Base-by-base conservation (phyloP, 2,113 vertebrate genomes). In the Cololabis saira region DNA sequence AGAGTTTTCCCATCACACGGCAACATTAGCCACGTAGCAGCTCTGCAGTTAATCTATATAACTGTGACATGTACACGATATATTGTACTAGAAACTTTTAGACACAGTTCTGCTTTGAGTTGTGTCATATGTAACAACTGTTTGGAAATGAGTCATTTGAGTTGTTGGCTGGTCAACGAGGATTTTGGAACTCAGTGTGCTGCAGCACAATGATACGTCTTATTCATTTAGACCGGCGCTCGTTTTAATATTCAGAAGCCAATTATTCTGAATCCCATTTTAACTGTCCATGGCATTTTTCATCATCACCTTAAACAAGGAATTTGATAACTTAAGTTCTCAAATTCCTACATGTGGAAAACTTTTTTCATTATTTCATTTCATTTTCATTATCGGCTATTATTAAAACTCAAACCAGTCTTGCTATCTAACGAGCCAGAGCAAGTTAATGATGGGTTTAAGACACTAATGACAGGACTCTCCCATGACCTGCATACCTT, bases 361-460 rank as follows among this genome's bases (percentile, higher is more conserved):
- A 12, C 43, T 54, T 24, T n/a, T 24, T 13, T 24, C 41, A 51
- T 41, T 2, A 24, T 41, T n/a, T n/a, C n/a, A n/a, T n/a, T n/a
- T n/a, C n/a, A n/a, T n/a, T 24, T 13, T 24, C 41, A 51, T 41
- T 2, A 24, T 41, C 17, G 27, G 16, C 4, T 14, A 58, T 50
- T n/a, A 14, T 33, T 41, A 54, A 50, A 66, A 19, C 15, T 47
- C 18, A 44, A 41, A 41, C 17, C 33, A 3, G 64, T 53, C 17
- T 54, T 2, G 15, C 16, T 12, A 9, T 60, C 64, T 22, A 50
- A 59, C 49, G 5, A 65, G 17, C 48, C 4, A 2, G 37, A 18
- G 19, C 9, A 51, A 44, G 59, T 49, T 69, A 80, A 83, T 82
- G 48, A 17, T 1, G 24, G 43, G 17, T 66, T 84, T 65, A 27